These are phyloP conservation scores for Brachirus orientalis DNA, from an alignment of 2,113 vertebrate species.

Conservation along the genomic window DNA sequence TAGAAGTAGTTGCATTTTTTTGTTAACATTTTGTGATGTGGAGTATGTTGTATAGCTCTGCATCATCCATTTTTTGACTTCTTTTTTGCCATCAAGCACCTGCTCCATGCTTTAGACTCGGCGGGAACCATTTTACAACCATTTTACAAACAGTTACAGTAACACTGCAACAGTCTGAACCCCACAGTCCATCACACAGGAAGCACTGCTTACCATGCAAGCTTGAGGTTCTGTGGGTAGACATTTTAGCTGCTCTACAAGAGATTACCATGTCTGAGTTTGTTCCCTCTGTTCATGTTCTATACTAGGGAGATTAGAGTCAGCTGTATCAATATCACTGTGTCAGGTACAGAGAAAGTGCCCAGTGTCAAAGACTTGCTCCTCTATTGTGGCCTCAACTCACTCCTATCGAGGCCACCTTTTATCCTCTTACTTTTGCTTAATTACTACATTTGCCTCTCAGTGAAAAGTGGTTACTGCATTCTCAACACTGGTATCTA, in stretches of 20 bases:
- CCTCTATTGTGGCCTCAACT: slow-evolving; percentile 54
- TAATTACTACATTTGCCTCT: slow-evolving; percentile 63
- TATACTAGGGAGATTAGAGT: slow-evolving; percentile 39
- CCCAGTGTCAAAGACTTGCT: slow-evolving; percentile 65
- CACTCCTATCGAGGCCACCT: slow-evolving; percentile 44
- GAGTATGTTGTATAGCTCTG: not conserved
- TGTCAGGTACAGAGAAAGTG: slow-evolving; percentile 70
- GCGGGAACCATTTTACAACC: slow-evolving; percentile 9
- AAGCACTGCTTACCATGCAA: slow-evolving; percentile 44
- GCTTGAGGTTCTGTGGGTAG: slow-evolving; percentile 53
- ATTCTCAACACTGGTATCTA: slow-evolving; percentile 17
- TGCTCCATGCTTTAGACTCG: not conserved
- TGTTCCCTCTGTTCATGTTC: slow-evolving; percentile 33
- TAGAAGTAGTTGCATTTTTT: not conserved
- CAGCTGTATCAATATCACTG: slow-evolving; percentile 66
- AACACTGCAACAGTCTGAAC: slow-evolving; percentile 11
- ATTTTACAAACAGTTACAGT: slow-evolving; percentile 24
- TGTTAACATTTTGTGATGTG: not conserved
- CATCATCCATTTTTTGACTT: not conserved
- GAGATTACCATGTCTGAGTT: slow-evolving; percentile 47
- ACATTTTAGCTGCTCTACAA: slow-evolving; percentile 55
- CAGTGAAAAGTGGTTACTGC: slow-evolving; percentile 45
- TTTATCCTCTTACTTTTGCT: slow-evolving; percentile 58
- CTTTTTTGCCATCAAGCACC: not conserved
- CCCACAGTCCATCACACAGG: slow-evolving; percentile 18